These are phyloP conservation scores for Drosophila parthenogenetica DNA, from an alignment of 2,888 invertebrate species.

Conservation along the genomic window DNA sequence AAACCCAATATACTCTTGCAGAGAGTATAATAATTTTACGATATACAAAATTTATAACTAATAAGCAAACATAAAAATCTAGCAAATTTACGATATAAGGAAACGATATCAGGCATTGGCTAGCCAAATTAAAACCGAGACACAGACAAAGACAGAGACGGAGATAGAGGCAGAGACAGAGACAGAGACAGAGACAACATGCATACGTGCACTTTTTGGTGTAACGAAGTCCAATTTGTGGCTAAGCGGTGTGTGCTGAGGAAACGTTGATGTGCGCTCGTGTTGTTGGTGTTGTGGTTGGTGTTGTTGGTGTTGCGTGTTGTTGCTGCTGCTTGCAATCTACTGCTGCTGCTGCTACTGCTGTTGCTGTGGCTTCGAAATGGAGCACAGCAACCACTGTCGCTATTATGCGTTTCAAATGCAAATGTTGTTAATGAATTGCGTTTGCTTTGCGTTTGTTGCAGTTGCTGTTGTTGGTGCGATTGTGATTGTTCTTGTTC, in stretches of 20 bases:
- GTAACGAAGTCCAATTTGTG: conserved; percentile 81
- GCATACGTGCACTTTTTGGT: conserved; percentile 85
- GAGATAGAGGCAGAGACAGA: background rate
- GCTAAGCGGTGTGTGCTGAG: conserved; percentile 60
- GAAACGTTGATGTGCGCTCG: conserved; percentile 60
- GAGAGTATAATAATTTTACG: no score
- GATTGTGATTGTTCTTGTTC: conserved; percentile 24
- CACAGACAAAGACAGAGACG: background rate
- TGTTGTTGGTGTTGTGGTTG: conserved; percentile 29
- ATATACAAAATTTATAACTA: no score
- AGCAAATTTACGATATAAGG: background rate
- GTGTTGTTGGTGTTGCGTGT: conserved; percentile 30
- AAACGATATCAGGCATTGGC: background rate
- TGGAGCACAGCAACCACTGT: conserved; percentile 46
- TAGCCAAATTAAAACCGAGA: background rate
- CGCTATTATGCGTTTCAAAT: conserved; percentile 15
- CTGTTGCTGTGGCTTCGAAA: conserved; percentile 22
- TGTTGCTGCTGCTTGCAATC: conserved; percentile 23
- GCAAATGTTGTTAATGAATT: conserved; percentile 38
- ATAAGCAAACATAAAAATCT: no score
- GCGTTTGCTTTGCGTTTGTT: conserved; percentile 35
- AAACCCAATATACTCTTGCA: no score
- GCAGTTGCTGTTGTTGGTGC: conserved; percentile 23
- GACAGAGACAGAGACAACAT: conserved; percentile 59
- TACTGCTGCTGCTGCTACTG: conserved; percentile 5